A percentile compares a stretch with the other conserved stretches of the same genome.
Conservation (phyloP, 2,797 vertebrate genomes). For the Ptychadena robeensis region DNA sequence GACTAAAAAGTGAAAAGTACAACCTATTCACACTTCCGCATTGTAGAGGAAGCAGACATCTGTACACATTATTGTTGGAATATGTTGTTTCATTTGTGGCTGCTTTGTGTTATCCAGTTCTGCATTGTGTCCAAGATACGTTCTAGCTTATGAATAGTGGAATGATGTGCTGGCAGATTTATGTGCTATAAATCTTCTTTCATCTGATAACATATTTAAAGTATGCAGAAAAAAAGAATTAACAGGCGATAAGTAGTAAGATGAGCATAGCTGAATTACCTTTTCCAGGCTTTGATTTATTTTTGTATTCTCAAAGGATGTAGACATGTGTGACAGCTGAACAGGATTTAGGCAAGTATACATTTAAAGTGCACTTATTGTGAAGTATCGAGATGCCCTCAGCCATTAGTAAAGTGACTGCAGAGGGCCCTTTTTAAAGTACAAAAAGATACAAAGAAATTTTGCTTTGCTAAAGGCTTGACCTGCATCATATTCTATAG, state of each 20-base stretch:
- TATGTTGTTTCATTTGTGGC: background rate
- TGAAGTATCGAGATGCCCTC: too few relatives aligned
- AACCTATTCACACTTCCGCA: background rate
- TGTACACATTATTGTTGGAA: background rate
- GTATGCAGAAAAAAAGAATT: background rate
- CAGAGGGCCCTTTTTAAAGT: background rate
- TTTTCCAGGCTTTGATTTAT: background rate
- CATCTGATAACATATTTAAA: background rate
- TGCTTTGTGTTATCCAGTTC: slow-evolving; percentile 2
- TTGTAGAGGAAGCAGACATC: background rate
- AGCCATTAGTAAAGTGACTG: too few relatives aligned
- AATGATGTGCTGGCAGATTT: slow-evolving; percentile 29
- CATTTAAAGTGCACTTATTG: background rate
- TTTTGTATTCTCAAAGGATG: background rate
- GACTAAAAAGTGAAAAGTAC: background rate
- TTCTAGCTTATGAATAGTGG: slow-evolving; percentile 3
- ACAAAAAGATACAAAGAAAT: background rate
- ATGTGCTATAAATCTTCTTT: background rate
- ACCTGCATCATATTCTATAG: background rate
- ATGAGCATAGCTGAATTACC: background rate
- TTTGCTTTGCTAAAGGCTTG: background rate
- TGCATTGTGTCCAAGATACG: background rate
- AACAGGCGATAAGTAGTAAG: background rate
- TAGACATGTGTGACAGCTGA: background rate
- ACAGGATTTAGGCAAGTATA: background rate